These are phyloP conservation scores for Taenaris catops DNA, from an alignment of 2,888 invertebrate species.

Conservation along the genomic window DNA sequence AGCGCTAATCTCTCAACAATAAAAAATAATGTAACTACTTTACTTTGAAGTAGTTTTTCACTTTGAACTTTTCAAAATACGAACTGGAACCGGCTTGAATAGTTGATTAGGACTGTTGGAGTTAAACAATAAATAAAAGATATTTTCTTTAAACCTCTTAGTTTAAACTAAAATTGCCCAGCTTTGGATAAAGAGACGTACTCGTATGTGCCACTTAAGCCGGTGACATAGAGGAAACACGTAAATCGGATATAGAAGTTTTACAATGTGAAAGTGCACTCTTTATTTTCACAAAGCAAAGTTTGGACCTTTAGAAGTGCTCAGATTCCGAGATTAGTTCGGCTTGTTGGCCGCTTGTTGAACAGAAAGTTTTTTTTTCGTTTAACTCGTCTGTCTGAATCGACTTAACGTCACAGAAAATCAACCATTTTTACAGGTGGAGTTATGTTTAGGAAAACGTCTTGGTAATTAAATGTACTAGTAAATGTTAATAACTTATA, in stretches of 20 bases:
- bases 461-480: too few species aligned
- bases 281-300: conserved; percentile 46
- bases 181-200: conserved; percentile 8
- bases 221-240: conserved; percentile 19
- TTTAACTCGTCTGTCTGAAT: conserved; percentile 32
- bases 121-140: conserved; percentile 10
- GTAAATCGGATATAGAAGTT: conserved; percentile 43
- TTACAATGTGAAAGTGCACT: conserved; percentile 38
- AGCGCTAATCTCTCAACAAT: too few species aligned
- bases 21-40: too few species aligned
- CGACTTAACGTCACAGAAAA: conserved; percentile 19
- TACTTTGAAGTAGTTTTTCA: too few species aligned
- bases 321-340: conserved; percentile 54
- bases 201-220: conserved; percentile 16
- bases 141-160: conserved; percentile 3
- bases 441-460: too few species aligned
- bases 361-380: conserved; percentile 41
- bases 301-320: conserved; percentile 46
- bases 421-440: too few species aligned
- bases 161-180: conserved; percentile 15
- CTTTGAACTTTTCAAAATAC: too few species aligned
- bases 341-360: conserved; percentile 47
- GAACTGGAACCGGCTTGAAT: too few species aligned
- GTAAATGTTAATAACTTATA: too few species aligned
- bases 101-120: too few species aligned